These are phyloP conservation scores for Halichoerus grypus DNA, from an alignment of 2,113 vertebrate species.

Conservation along the genomic window DNA sequence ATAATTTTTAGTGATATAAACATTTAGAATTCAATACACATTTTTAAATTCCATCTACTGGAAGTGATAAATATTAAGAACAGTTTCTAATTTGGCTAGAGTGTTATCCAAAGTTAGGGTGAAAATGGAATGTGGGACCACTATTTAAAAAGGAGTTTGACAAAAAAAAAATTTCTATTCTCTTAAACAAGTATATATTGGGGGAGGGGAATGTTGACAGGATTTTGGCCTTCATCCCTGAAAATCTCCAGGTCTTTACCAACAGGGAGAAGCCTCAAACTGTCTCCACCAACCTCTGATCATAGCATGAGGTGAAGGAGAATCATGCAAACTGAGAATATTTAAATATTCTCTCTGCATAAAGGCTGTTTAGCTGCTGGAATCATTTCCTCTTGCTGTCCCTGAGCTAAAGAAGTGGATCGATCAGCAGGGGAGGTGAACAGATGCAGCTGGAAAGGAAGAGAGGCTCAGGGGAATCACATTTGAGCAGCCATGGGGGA, in stretches of 20 bases:
- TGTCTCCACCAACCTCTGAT: constrained; percentile 66
- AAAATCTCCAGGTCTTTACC: constrained; percentile 51
- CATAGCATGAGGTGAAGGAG: constrained; percentile 54
- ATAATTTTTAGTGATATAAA: constrained; percentile 44
- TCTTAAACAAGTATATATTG: background rate
- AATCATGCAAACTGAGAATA: constrained; percentile 66
- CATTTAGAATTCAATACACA: constrained; percentile 18
- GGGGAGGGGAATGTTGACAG: background rate
- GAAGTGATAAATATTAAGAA: constrained; percentile 55
- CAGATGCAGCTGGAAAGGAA: constrained; percentile 82
- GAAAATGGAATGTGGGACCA: background rate
- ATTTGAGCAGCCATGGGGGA: constrained; percentile 79
- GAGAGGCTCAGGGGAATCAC: constrained; percentile 65
- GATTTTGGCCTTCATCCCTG: constrained; percentile 9
- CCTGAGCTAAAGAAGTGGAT: constrained; percentile 74
- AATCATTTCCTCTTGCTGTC: constrained; percentile 70
- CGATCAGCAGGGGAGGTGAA: constrained; percentile 78
- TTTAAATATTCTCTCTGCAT: constrained; percentile 77
- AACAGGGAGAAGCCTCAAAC: constrained; percentile 51
- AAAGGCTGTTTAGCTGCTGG: constrained; percentile 66
- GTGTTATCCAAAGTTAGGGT: background rate
- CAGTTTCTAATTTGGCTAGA: constrained; percentile 8
- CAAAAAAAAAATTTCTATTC: background rate
- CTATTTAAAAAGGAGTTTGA: background rate
- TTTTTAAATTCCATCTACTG: constrained; percentile 26